Evolutionary conservation across 2,888 invertebrate species (phyloP), one percentile per base, ranked within the genome.

Genomic region (Xylocampa areola): DNA sequence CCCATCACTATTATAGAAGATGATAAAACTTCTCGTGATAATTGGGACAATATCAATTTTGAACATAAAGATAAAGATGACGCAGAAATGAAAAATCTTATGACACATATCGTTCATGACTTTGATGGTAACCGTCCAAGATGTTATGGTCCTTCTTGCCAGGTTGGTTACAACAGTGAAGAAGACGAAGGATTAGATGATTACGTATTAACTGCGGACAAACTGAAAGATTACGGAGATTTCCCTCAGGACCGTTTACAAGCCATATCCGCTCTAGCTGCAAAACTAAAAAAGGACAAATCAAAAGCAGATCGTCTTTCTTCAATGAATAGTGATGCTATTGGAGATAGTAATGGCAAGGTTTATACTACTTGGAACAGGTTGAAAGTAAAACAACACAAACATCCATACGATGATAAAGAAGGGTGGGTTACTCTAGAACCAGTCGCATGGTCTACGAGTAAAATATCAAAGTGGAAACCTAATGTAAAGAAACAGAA

Each of bases 381-480:
- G 64, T 58, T 95, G 21, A 94, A 95, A 82, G 88, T 94, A 7
- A 94, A 94, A 77, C 94, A 94, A 73, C 94, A 95, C 60, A 94
- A 95, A 59, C 95, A 95, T 76, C 95, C 96, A 0, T 95, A 94
- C 64, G 96, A 96, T 53, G 96, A 97, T 67, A 95, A 96, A 76
- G 96, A 96, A 51, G 97, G 96, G 0, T 97, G 97, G 97, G 96
- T 97, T 0, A 95, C 96, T 0, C 85, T 97, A 50, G 97, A 97
- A 68, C 96, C 96, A 3, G 95, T 97, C 3, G 97, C 97, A 0
- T 97, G 97, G 97, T 96, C 97, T 0, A 95, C 96, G 8, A 96
- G 97, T 71, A 97, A 97, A 88, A 96, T 97, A 64, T 96, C 97
- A 1, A 97, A 97, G 85, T 97, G 97, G 97, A 96, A 96, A 79